Evolutionary conservation across 2,797 vertebrate species (phyloP), one percentile per base, ranked within the genome.

Genomic region (Toxotes lorentzi): DNA sequence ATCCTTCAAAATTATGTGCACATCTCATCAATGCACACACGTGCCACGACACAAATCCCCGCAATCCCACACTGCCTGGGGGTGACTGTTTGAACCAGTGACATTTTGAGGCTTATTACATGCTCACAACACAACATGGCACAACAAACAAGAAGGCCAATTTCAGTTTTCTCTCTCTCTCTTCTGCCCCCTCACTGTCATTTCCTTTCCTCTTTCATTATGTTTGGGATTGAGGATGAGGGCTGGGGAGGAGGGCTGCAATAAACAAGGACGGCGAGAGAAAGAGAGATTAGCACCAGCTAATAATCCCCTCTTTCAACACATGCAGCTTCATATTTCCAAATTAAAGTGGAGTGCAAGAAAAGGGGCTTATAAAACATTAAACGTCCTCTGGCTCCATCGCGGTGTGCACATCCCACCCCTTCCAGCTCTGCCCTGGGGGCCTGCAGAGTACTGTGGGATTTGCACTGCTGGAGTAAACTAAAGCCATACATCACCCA

Each of bases 301-400:
- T 97, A 97, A 97, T 97, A 97, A 97, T 97, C 96, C 95, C 96
- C 94, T 95, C 96, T 96, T 97, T 97, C 95, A 95, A 96, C 96
- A 96, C 95, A 69, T 85, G 94, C 93, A 93, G 95, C 95, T 96
- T 97, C 96, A 98, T 97, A 97, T 97, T 98, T 97, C 95, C 96
- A 97, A 97, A 98, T 97, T 97, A 97, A 97, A 97, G 96, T 96
- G 95, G 96, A 97, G 96, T 96, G 95, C 95, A 88, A 96, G 94
- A 96, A 91, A 89, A 95, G 95, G 96, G 95, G 95, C 95, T 97
- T 97, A 98, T 96, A 95, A 97, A 97, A 97, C 96, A 98, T 97
- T 97, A 96, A 97, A 95, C 86, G 89, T 95, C 94, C 95, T 96
- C 96, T 94, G 94, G 93, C 96, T 96, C 94, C 92, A 93, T 96